Conservation (phyloP, 1,140 invertebrate genomes). For the Atta texana region DNA sequence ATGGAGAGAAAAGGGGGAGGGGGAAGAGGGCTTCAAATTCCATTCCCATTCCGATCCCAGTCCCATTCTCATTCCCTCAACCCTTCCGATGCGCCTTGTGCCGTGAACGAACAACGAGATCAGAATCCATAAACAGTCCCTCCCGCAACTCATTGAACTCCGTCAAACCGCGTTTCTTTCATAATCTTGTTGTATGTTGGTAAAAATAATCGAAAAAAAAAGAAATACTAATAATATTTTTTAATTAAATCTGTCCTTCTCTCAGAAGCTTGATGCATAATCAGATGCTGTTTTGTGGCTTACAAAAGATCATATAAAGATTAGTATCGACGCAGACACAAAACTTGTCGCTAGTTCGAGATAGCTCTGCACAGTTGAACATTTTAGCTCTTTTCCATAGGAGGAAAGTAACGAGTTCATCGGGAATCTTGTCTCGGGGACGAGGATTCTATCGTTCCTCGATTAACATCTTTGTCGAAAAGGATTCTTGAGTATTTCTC, state of each 20-base stretch:
- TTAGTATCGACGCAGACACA: neutral
- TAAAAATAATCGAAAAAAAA: neutral
- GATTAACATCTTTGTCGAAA: slow-evolving; percentile 59
- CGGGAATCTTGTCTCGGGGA: neutral
- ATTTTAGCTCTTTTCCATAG: neutral
- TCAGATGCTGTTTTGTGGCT: neutral
- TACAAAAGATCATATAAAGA: slow-evolving; percentile 4
- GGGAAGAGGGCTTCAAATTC: slow-evolving; percentile 53
- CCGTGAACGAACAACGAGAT: slow-evolving; percentile 55
- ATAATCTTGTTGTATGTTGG: neutral
- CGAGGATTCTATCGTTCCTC: neutral
- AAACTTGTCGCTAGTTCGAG: neutral
- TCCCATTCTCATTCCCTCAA: slow-evolving; percentile 68
- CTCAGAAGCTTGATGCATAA: neutral
- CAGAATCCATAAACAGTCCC: slow-evolving; percentile 66
- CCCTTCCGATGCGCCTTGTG: slow-evolving; percentile 47
- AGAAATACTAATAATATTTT: slow-evolving; percentile 5
- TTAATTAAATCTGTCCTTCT: neutral
- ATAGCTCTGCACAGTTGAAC: neutral
- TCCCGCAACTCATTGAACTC: slow-evolving; percentile 29
- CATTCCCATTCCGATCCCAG: slow-evolving; percentile 69
- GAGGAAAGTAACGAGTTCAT: slow-evolving; percentile 5
- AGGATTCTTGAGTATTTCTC: neutral
- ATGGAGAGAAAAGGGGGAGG: neutral
- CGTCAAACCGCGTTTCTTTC: slow-evolving; percentile 17